Conservation (phyloP, 1,140 invertebrate genomes). For the Cydia fagiglandana region DNA sequence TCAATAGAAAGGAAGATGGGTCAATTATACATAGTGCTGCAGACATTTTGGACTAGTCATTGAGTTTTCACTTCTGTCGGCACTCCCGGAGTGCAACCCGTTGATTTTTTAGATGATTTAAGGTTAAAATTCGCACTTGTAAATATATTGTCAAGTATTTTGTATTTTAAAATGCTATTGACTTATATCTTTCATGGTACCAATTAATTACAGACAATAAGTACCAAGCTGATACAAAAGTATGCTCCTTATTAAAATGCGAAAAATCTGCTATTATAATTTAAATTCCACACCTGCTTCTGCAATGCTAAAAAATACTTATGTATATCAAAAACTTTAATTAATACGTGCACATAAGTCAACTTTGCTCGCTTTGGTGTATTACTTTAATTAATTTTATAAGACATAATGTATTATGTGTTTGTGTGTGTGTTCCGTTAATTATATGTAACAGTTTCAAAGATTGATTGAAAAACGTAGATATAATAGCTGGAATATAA, state of each 20-base stretch:
- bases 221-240: no score
- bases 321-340: background rate
- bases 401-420: background rate
- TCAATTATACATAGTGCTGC: no score
- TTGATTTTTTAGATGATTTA: no score
- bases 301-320: background rate
- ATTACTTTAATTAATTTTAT: slow-evolving; percentile 18
- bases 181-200: no score
- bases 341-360: background rate
- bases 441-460: background rate
- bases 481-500: background rate
- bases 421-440: background rate
- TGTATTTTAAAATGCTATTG: no score
- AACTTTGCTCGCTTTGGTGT: background rate
- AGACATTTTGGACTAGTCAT: no score
- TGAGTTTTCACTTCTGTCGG: no score
- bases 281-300: background rate
- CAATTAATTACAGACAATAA: no score
- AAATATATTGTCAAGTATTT: no score
- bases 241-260: background rate
- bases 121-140: no score
- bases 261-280: background rate
- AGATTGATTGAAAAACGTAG: slow-evolving; percentile 19
- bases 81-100: no score
- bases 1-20: no score